phyloP scores from a whole-genome alignment of 1,140 invertebrate genomes.

The Zaprionus vittiger region DNA sequence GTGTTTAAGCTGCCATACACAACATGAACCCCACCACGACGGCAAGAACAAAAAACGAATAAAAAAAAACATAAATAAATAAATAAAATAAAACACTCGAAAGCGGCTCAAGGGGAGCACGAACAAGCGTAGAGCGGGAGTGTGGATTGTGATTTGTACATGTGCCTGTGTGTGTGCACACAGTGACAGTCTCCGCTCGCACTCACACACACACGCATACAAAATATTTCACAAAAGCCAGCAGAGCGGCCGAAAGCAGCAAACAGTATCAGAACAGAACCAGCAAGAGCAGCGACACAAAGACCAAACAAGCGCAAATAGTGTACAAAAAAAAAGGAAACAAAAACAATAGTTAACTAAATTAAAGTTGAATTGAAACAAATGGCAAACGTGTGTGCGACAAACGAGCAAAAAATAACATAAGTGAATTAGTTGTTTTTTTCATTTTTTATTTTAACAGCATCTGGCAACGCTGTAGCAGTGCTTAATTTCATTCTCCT shows the following conservation, averaged over 20 bases:
- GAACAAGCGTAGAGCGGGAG: conserved; percentile 20
- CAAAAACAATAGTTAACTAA: conserved; percentile 7
- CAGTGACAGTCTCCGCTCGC: neutral
- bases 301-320: conserved; percentile 26
- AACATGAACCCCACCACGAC: conserved; percentile 19
- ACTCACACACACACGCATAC: conserved; percentile 10
- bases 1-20: neutral
- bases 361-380: conserved; percentile 4
- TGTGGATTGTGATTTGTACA: conserved; percentile 36
- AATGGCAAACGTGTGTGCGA: neutral
- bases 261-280: conserved; percentile 45
- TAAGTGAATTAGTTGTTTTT: conserved; percentile 3
- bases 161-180: neutral
- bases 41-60: conserved; percentile 12
- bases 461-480: conserved; percentile 7
- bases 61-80: conserved; percentile 42
- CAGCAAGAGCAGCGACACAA: conserved; percentile 41
- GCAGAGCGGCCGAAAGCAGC: conserved; percentile 33
- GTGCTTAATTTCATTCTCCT: conserved; percentile 13
- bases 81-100: conserved; percentile 47
- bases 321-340: conserved; percentile 2
- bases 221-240: conserved; percentile 43
- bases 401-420: neutral
- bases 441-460: neutral
- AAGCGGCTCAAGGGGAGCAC: conserved; percentile 30